Base-by-base conservation (phyloP, 2,888 invertebrate species). In the Mechanitis mazaeus region DNA sequence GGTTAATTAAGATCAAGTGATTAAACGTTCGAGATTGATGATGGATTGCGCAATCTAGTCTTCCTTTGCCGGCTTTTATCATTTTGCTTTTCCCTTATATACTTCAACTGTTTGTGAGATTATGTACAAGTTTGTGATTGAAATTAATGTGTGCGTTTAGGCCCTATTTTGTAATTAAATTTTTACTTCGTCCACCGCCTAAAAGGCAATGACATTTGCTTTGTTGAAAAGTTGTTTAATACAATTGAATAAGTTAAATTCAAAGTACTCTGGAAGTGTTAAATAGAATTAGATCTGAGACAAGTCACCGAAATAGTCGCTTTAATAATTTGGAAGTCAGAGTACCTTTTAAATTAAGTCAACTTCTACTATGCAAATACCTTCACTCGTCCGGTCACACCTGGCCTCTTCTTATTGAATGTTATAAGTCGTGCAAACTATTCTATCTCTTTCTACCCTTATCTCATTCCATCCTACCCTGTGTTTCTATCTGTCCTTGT, bases 361-460 rank as follows among this genome's bases (percentile, higher is more conserved):
- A 57, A 68, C 63, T 65, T 55, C 70, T 60, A 71, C 72, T 77
- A 84, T 85, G 85, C 85, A 88, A 87, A 89, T 89, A 78, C 75
- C 79, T 83, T 75, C 77, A 83, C 83, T 76, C 79, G 76, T 71
- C 73, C 78, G 81, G 81, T 78, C 84, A 78, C 89, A 89, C 88
- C 90, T 89, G 89, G 80, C 72, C 80, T 80, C 71, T 71, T 79
- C 80, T 87, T 89, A 89, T 89, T 90, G 88, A 84, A 83, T 84
- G 85, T 87, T 89, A 87, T 89, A 90, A 89, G 85, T 89, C 89
- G 81, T 80, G 83, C 86, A 83, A 86, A 87, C 83, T 84, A 80
- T 75, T 42, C 42, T 9, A 42, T 42, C 42, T 42, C 42, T 42
- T 42, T 76, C 68, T 71, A 72, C 71, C 64, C 81, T 81, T 75